Conservation (phyloP, 2,888 invertebrate species). For the Ennomos fuscantarius region DNA sequence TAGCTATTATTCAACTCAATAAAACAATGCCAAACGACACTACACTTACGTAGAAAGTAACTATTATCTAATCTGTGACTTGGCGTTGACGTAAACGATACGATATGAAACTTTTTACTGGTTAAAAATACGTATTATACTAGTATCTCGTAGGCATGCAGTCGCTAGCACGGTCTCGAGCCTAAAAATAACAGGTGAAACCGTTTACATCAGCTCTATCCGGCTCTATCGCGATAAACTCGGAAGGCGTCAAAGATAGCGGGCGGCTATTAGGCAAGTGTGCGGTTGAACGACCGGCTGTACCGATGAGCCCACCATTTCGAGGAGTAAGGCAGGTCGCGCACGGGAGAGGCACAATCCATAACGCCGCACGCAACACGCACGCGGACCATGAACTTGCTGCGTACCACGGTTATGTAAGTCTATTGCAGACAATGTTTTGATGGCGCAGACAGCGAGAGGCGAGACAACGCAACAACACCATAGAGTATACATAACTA, state of each 20-base stretch:
- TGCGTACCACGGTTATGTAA: conserved; percentile 23
- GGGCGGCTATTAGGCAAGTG: conserved; percentile 42
- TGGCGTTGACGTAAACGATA: no score
- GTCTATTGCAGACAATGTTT: conserved; percentile 4
- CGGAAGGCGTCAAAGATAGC: conserved; percentile 37
- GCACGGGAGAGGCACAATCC: conserved; percentile 47
- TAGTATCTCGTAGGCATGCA: no score
- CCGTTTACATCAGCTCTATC: neutral
- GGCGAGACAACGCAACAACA: no score
- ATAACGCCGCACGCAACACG: conserved; percentile 39
- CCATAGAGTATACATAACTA: no score
- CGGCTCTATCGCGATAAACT: conserved; percentile 14
- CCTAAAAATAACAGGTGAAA: no score
- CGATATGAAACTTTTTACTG: no score
- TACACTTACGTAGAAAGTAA: no score
- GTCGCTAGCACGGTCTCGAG: no score
- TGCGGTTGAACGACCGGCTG: conserved; percentile 44
- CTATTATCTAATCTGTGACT: no score
- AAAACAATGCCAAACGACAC: no score
- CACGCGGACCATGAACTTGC: conserved; percentile 35
- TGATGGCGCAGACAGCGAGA: neutral
- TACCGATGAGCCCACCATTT: conserved; percentile 46
- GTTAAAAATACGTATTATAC: no score
- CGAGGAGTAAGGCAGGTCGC: conserved; percentile 60
- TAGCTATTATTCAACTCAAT: no score